These are phyloP conservation scores for Drosophila sturtevanti DNA, from an alignment of 1,140 invertebrate genomes.

Conservation along the genomic window DNA sequence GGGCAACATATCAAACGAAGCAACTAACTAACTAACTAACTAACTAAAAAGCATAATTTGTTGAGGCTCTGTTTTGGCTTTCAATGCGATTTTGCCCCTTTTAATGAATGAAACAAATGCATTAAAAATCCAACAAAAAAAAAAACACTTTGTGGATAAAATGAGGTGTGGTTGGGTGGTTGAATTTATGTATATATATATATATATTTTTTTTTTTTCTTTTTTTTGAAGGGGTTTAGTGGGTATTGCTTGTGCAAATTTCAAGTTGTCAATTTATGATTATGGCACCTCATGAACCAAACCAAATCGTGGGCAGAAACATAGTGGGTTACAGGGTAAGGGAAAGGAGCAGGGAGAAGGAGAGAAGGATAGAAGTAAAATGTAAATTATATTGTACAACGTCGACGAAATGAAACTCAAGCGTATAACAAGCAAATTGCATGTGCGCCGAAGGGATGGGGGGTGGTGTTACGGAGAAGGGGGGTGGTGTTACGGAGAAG, in stretches of 20 bases:
- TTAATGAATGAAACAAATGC: constrained; percentile 62
- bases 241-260: constrained; percentile 72
- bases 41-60: constrained; percentile 66
- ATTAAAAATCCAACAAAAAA: constrained; percentile 78
- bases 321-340: neutral
- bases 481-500: no score
- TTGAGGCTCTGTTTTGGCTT: constrained; percentile 24
- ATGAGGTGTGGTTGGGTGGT: neutral
- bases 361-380: constrained; percentile 55
- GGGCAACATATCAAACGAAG: constrained; percentile 52
- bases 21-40: constrained; percentile 33
- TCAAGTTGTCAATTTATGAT: constrained; percentile 81
- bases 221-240: constrained; percentile 5
- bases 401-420: constrained; percentile 70
- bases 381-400: constrained; percentile 70
- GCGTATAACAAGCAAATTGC: constrained; percentile 75
- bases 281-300: constrained; percentile 76
- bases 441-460: constrained; percentile 26
- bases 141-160: constrained; percentile 36
- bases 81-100: constrained; percentile 63
- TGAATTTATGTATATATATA: neutral
- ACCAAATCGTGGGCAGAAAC: neutral
- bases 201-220: no score
- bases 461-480: no score
- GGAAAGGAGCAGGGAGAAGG: neutral